Percentiles rank a stretch among this genome's conserved stretches.
Evolutionary conservation across 2,113 vertebrate species (phyloP).

Genomic region (Lichenostomus cassidix): DNA sequence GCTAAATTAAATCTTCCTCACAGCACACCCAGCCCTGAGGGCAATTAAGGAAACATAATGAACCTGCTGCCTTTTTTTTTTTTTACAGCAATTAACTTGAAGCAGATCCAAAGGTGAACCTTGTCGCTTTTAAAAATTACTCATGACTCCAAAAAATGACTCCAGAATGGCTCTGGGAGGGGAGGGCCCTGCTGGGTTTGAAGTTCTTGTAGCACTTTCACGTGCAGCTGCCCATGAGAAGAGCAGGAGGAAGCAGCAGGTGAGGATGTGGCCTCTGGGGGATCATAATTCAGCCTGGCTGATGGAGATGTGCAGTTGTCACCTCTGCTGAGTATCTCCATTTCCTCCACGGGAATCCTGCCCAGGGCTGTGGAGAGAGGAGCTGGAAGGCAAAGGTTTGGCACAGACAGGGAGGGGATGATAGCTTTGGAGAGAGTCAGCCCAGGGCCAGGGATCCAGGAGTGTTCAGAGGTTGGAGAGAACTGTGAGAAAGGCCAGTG

Average conservation of each 20-base stretch:
- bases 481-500: background rate
- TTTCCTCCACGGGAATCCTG: accelerated
- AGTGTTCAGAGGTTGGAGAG: background rate
- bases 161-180: background rate
- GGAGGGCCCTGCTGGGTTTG: background rate
- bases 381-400: background rate
- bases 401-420: background rate
- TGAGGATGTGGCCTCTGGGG: background rate
- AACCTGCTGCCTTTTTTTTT: background rate
- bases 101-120: background rate
- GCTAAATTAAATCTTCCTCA: background rate
- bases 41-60: background rate
- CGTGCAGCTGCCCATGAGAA: background rate
- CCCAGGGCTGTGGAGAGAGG: background rate
- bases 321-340: background rate
- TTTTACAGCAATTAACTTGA: background rate
- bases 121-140: background rate
- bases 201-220: background rate
- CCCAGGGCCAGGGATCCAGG: background rate
- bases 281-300: background rate
- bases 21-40: background rate
- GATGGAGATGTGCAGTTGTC: background rate
- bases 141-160: background rate
- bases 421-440: background rate
- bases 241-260: background rate